Percentiles rank a stretch among this genome's conserved stretches.
Conservation (phyloP, 2,113 vertebrate species). For the Tragulus kanchil region DNA sequence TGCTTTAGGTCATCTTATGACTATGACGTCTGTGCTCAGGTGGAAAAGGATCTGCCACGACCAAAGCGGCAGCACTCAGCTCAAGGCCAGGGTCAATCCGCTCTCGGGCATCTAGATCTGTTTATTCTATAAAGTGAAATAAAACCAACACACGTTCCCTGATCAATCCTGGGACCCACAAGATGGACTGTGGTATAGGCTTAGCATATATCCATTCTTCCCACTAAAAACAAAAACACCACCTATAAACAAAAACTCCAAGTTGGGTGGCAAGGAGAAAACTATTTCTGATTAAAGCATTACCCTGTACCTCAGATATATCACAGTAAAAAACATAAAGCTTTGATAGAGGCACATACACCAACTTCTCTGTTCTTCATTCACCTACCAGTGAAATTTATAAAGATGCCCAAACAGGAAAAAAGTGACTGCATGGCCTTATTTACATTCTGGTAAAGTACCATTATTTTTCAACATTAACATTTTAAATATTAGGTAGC, state of each 20-base stretch:
- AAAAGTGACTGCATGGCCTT: background rate
- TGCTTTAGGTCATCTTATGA: background rate
- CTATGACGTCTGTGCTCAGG: fast-evolving
- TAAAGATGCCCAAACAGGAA: background rate
- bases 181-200: too few relatives aligned
- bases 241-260: background rate
- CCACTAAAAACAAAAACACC: background rate
- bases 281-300: background rate
- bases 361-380: background rate
- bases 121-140: background rate
- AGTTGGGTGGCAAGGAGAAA: background rate
- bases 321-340: background rate
- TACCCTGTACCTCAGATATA: background rate
- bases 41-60: background rate
- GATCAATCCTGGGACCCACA: background rate
- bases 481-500: conserved; percentile 54
- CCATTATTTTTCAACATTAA: background rate
- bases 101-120: background rate
- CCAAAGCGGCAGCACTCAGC: background rate
- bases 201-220: background rate
- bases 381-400: background rate
- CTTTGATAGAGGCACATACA: background rate
- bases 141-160: background rate
- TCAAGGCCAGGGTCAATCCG: background rate
- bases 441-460: background rate